Evolutionary conservation across 2,888 invertebrate species (phyloP), one percentile per base, ranked within the genome.

Genomic region (Zaprionus obscuricornis): DNA sequence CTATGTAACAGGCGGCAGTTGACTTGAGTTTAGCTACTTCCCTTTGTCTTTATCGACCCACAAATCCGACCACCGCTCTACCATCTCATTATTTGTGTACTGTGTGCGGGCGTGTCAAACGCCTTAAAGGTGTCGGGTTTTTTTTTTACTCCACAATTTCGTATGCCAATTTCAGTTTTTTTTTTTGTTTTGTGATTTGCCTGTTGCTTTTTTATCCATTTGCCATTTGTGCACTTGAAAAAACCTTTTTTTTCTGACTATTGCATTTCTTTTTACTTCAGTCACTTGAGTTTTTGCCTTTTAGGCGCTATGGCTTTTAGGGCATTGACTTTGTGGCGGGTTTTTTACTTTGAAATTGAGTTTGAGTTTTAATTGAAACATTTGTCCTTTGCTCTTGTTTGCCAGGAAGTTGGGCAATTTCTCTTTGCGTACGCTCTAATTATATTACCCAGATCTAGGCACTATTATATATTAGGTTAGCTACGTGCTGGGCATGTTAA

Each of bases 351-450:
- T n/a, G n/a, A n/a, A n/a, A n/a, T n/a, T n/a, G n/a, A n/a, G n/a
- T n/a, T n/a, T 34, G 37, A 42, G 33, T 56, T 76, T 76, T 78
- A 76, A 79, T 81, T 81, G 74, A 74, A 81, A 66, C 66, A 78
- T 74, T 78, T 70, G 43, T 52, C 39, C 37, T 57, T n/a, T 42
- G 22, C 24, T 11, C 11, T 47, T 29, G 45, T 36, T 52, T 10
- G 18, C 22, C 16, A 27, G 18, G 10, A 46, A 52, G 42, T 66
- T 11, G 18, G 5, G 3, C 27, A 13, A 57, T 47, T 54, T 43
- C 10, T 10, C 16, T 43, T 42, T 22, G 54, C 31, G 13, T 17
- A 20, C 18, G 24, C 52, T 65, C 40, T 74, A 81, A 78, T 77
- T 81, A 77, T 74, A 75, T 74, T 69, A 66, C 62, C 57, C 67